These are phyloP conservation scores for Pelodytes ibericus DNA, from an alignment of 2,797 vertebrate species.

Conservation along the genomic window DNA sequence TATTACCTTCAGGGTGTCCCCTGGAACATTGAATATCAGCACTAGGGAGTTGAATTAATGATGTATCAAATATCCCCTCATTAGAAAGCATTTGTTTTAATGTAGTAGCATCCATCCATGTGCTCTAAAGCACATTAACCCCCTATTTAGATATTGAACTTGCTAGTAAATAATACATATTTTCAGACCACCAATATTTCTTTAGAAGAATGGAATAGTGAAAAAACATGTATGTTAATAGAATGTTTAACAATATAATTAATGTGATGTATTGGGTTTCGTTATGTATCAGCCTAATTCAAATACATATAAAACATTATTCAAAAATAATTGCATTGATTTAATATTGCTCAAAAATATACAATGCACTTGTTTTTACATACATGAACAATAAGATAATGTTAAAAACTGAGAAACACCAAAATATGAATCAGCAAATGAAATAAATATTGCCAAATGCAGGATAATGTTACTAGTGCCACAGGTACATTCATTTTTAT, in stretches of 20 bases:
- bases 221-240: no score
- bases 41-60: no score
- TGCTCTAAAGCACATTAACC: no score
- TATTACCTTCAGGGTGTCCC: no score
- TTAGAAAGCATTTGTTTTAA: no score
- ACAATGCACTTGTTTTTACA: conserved; percentile 49
- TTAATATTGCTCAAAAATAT: conserved; percentile 55
- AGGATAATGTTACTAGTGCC: conserved; percentile 31
- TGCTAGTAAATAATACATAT: no score
- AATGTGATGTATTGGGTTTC: background rate
- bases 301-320: conserved; percentile 24
- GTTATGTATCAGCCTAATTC: background rate
- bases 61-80: no score
- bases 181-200: no score
- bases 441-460: conserved; percentile 34
- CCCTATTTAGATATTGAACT: no score
- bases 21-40: no score
- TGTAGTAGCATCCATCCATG: no score
- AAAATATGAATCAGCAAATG: conserved; percentile 32
- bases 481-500: conserved; percentile 63
- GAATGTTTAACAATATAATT: background rate
- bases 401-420: conserved; percentile 43
- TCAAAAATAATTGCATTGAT: conserved; percentile 49
- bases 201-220: no score
- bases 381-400: conserved; percentile 12